A percentile compares a stretch with the other conserved stretches of the same genome.
These are phyloP conservation scores for Leptura quadrifasciata DNA, from an alignment of 2,888 invertebrate genomes.

Conservation along the genomic window DNA sequence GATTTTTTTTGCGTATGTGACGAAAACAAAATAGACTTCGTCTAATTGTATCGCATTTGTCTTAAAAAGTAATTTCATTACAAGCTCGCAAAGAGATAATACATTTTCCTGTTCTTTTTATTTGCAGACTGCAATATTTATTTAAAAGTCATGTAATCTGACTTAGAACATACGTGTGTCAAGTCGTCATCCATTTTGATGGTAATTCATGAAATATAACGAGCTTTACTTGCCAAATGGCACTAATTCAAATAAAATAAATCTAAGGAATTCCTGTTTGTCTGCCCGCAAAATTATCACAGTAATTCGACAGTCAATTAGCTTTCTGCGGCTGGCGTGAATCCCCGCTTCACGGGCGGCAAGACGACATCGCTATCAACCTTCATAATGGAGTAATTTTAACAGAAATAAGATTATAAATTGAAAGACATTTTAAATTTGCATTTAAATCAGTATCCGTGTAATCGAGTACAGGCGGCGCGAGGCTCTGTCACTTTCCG, in stretches of 20 bases:
- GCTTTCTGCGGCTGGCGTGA: conserved; percentile 32
- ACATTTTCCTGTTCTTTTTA: neutral
- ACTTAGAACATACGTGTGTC: neutral
- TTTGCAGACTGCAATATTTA: neutral
- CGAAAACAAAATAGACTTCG: too few species aligned
- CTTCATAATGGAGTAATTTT: conserved; percentile 73
- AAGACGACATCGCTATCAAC: conserved; percentile 63
- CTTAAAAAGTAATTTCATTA: too few species aligned
- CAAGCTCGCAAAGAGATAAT: too few species aligned
- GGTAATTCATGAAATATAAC: neutral
- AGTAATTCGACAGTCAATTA: conserved; percentile 50
- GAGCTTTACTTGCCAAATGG: neutral
- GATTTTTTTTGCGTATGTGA: too few species aligned
- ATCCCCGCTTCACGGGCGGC: conserved; percentile 41
- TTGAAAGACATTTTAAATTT: conserved; percentile 74
- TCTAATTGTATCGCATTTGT: too few species aligned
- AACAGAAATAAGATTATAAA: conserved; percentile 74
- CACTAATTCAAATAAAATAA: conserved; percentile 3
- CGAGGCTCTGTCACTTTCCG: conserved; percentile 58
- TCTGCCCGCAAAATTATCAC: conserved; percentile 36
- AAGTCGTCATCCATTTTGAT: neutral
- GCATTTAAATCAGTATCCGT: conserved; percentile 73
- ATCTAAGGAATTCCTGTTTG: conserved; percentile 29
- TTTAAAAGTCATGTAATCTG: neutral
- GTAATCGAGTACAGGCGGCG: conserved; percentile 70